Conservation (phyloP, 1,140 invertebrate genomes). For the Steinernema khuongi region DNA sequence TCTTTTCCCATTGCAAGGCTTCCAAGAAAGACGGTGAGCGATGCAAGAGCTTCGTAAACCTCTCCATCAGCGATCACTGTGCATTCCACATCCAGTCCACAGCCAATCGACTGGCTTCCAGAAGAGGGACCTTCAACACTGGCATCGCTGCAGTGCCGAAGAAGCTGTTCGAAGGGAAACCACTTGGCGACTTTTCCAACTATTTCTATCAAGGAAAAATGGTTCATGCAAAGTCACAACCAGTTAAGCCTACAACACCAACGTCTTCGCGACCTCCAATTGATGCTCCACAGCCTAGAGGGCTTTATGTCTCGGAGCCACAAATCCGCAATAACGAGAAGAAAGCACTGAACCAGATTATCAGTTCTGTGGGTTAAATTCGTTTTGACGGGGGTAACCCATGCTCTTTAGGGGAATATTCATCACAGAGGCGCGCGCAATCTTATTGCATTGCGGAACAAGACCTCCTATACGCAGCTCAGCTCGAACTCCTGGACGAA, state of each 20-base stretch:
- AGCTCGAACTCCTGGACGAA: no score
- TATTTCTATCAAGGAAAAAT: neutral
- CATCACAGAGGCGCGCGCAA: neutral
- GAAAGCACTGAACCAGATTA: neutral
- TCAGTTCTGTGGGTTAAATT: neutral
- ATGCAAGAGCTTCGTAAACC: slow-evolving; percentile 38
- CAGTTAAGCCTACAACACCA: neutral
- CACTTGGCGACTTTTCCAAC: neutral
- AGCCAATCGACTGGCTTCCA: neutral
- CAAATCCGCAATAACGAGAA: neutral
- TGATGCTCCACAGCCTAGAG: neutral
- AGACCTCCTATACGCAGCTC: no score
- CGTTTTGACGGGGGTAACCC: neutral
- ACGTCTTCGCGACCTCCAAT: neutral
- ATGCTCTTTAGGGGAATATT: neutral
- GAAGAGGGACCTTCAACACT: neutral
- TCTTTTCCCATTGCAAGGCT: slow-evolving; percentile 43
- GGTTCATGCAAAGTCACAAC: neutral
- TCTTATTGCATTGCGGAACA: neutral
- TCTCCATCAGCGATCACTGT: slow-evolving; percentile 28
- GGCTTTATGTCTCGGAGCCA: neutral
- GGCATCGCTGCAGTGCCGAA: neutral
- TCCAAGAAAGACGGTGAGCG: slow-evolving; percentile 26
- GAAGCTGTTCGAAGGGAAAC: neutral
- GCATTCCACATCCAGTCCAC: slow-evolving; percentile 30